These are phyloP conservation scores for Listronotus oregonensis DNA, from an alignment of 1,140 invertebrate genomes.

Conservation along the genomic window DNA sequence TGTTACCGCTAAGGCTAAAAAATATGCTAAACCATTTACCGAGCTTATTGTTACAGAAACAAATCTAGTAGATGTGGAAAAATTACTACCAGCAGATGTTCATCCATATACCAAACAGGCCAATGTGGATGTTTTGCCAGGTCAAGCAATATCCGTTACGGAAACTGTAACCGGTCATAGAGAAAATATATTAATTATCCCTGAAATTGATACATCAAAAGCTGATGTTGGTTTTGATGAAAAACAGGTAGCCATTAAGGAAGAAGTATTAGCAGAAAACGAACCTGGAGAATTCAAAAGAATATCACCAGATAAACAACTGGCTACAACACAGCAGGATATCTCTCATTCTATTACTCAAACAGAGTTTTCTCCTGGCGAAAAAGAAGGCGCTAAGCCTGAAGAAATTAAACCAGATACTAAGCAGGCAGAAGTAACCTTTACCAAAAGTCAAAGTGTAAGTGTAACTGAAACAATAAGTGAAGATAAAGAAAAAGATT, in stretches of 20 bases:
- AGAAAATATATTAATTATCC: slow-evolving; percentile 46
- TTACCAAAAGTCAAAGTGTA: slow-evolving; percentile 59
- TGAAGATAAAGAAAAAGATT: slow-evolving; percentile 60
- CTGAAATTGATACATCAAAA: slow-evolving; percentile 48
- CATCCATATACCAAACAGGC: slow-evolving; percentile 54
- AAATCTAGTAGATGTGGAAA: slow-evolving; percentile 60
- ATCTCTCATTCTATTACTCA: slow-evolving; percentile 52
- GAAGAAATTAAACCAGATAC: slow-evolving; percentile 57
- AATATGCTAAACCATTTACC: slow-evolving; percentile 59
- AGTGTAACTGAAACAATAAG: slow-evolving; percentile 57
- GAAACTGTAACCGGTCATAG: slow-evolving; percentile 55
- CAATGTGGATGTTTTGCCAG: slow-evolving; percentile 55
- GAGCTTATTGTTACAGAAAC: slow-evolving; percentile 64
- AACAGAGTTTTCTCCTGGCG: slow-evolving; percentile 57
- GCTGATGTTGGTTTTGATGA: slow-evolving; percentile 54
- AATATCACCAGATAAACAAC: slow-evolving; percentile 47
- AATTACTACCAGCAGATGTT: slow-evolving; percentile 52
- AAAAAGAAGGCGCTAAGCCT: slow-evolving; percentile 60
- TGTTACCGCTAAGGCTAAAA: slow-evolving; percentile 58
- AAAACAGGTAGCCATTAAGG: slow-evolving; percentile 52
- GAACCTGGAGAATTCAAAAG: slow-evolving; percentile 45
- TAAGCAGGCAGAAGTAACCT: slow-evolving; percentile 57
- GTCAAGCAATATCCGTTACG: slow-evolving; percentile 57
- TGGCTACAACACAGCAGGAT: slow-evolving; percentile 52
- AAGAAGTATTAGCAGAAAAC: slow-evolving; percentile 51